A percentile compares a stretch with the other conserved stretches of the same genome.
phyloP scores from a whole-genome alignment of 2,888 invertebrate genomes.

The Tuberolachnus salignus region DNA sequence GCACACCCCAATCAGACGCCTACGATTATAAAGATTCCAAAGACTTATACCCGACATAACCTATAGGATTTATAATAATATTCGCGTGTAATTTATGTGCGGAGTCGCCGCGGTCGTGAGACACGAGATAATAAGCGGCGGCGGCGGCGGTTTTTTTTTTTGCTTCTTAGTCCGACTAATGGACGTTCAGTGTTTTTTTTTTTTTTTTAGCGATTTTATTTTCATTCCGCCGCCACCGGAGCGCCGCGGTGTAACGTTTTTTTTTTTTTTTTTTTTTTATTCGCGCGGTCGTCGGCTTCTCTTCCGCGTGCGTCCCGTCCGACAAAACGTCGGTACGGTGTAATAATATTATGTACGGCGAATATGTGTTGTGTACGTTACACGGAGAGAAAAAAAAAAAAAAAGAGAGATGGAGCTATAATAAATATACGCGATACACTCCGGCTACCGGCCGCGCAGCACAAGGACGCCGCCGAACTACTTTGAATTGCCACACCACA shows the following conservation, averaged over 20 bases:
- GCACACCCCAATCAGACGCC: too few relatives aligned
- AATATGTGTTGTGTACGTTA: neutral
- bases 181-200: constrained; percentile 55
- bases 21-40: too few relatives aligned
- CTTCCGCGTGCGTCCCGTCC: too few relatives aligned
- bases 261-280: too few relatives aligned
- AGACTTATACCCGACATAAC: too few relatives aligned
- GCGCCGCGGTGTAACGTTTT: neutral
- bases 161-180: constrained; percentile 37
- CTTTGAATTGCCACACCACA: constrained; percentile 32
- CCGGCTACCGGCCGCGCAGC: constrained; percentile 9
- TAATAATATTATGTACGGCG: neutral
- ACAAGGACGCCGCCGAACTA: constrained; percentile 36
- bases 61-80: too few relatives aligned
- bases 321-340: neutral
- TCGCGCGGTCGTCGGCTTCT: too few relatives aligned
- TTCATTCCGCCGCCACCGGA: too few relatives aligned
- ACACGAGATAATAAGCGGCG: constrained; percentile 9
- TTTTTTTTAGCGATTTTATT: constrained; percentile 48
- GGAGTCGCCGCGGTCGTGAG: too few relatives aligned
- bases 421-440: neutral
- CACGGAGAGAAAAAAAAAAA: neutral
- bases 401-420: neutral
- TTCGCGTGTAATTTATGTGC: too few relatives aligned
- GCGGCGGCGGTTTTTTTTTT: neutral